Conservation (phyloP, 2,888 invertebrate genomes). For the Orthonevra nobilis region DNA sequence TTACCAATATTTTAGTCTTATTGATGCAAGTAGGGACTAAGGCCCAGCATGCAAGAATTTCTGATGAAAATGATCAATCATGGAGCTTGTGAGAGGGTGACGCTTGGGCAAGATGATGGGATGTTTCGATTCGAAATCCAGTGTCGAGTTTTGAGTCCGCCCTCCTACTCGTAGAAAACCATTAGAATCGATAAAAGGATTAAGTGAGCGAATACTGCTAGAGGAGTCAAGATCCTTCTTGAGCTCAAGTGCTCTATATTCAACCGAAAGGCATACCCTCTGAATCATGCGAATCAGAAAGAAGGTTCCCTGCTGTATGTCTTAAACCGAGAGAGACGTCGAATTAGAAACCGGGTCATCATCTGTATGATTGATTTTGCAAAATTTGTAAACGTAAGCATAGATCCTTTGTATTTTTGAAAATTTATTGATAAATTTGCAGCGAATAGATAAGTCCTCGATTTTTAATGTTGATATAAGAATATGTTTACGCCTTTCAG, state of each 20-base stretch:
- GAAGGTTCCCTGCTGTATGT: conserved; percentile 2
- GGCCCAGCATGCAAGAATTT: not conserved
- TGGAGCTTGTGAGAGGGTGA: not conserved
- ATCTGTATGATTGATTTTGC: not conserved
- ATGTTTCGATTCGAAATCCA: not conserved
- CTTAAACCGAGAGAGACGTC: no score
- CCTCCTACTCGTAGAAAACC: conserved; percentile 2
- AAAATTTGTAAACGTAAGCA: conserved; percentile 19
- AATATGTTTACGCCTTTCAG: not conserved
- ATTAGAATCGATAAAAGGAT: conserved; percentile 6
- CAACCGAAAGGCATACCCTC: not conserved
- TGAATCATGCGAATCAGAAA: conserved; percentile 8
- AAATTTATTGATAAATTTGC: no score
- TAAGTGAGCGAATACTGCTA: not conserved
- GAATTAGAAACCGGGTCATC: not conserved
- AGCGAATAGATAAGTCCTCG: no score
- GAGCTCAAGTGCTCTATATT: not conserved
- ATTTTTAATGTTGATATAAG: not conserved
- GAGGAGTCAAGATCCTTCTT: no score
- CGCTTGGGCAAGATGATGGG: conserved; percentile 19
- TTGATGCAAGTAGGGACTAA: not conserved
- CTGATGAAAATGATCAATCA: not conserved
- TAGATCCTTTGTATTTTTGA: conserved; percentile 19
- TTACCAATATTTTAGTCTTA: conserved; percentile 11
- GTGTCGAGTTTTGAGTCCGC: not conserved